Evolutionary conservation across 2,113 vertebrate genomes (phyloP).

Genomic region (Anarhynchus alexandrinus): DNA sequence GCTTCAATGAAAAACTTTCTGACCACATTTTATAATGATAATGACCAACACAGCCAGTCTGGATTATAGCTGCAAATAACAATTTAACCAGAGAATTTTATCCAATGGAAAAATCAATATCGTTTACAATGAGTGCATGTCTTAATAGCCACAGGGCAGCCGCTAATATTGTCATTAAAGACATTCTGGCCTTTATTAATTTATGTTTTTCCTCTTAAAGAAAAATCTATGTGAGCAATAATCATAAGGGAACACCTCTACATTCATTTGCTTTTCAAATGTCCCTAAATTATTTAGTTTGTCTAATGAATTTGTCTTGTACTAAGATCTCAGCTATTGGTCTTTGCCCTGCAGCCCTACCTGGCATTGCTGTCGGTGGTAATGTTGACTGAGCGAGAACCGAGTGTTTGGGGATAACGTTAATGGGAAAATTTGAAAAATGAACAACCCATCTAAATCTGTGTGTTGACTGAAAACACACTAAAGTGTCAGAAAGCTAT

Average conservation of each 20-base stretch:
- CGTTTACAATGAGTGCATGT: conserved; percentile 54
- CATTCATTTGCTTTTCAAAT: conserved; percentile 58
- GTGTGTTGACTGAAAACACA: not conserved
- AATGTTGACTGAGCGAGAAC: not conserved
- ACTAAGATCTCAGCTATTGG: not conserved
- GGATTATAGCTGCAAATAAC: conserved; percentile 24
- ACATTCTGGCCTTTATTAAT: conserved; percentile 63
- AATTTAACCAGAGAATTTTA: conserved; percentile 64
- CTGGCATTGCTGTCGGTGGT: not conserved
- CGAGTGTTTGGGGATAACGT: not conserved
- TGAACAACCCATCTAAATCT: not conserved
- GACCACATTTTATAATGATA: not conserved
- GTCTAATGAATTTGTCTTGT: conserved; percentile 72
- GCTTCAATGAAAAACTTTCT: not conserved
- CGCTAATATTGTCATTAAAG: conserved; percentile 50
- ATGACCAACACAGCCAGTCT: not conserved
- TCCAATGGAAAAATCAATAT: conserved; percentile 48
- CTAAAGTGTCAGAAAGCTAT: not conserved
- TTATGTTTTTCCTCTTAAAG: conserved; percentile 68
- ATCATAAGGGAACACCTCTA: conserved; percentile 60
- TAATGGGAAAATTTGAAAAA: not conserved
- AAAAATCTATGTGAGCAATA: conserved; percentile 62
- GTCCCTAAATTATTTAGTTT: conserved; percentile 70
- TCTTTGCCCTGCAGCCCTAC: conserved; percentile 43
- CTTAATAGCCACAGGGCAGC: conserved; percentile 62